phyloP scores from a whole-genome alignment of 2,888 invertebrate species.

The Macrophya alboannulata region DNA sequence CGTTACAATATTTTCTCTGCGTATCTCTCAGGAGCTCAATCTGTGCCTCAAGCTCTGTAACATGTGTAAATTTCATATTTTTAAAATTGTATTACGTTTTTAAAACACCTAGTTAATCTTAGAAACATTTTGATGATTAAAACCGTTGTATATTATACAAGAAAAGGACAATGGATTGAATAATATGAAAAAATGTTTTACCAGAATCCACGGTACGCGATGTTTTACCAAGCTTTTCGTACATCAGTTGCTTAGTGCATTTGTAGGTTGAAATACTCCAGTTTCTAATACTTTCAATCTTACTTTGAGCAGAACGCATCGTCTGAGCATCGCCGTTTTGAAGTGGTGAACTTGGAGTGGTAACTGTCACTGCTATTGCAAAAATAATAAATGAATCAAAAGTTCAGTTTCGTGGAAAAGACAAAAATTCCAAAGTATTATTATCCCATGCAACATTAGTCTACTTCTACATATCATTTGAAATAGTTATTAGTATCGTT shows the following conservation, averaged over 20 bases:
- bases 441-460: conserved; percentile 10
- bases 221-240: conserved; percentile 97
- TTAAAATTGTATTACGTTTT: conserved; percentile 3
- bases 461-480: conserved; percentile 11
- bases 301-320: conserved; percentile 87
- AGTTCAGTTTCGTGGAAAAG: conserved; percentile 48
- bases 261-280: conserved; percentile 99
- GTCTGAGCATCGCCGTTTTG: conserved; percentile 86
- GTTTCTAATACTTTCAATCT: conserved; percentile 95
- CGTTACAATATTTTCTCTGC: conserved; percentile 94
- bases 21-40: conserved; percentile 97
- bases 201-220: conserved; percentile 94
- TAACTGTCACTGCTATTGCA: conserved; percentile 67
- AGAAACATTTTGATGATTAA: background rate
- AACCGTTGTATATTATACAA: background rate
- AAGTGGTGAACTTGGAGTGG: conserved; percentile 83
- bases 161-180: conserved; percentile 41
- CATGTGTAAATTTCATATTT: conserved; percentile 54
- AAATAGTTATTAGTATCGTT: background rate
- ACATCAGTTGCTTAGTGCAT: conserved; percentile 97
- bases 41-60: conserved; percentile 94
- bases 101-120: background rate
- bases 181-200: conserved; percentile 71
- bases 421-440: conserved; percentile 41
- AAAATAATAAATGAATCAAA: conserved; percentile 45